A percentile compares a stretch with the other conserved stretches of the same genome.
Conservation (phyloP, 2,797 vertebrate species). For the Pangasius djambal region DNA sequence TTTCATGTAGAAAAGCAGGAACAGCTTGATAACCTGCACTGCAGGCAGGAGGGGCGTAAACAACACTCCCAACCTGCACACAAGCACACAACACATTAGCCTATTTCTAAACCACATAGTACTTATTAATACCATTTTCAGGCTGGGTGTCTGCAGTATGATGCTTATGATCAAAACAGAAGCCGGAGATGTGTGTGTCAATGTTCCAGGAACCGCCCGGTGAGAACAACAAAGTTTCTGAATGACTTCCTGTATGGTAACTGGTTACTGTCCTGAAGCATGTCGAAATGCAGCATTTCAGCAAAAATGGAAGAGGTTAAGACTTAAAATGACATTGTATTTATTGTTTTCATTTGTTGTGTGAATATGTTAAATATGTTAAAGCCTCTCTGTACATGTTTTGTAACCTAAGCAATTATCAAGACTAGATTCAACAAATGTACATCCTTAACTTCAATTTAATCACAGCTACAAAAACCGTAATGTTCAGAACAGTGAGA, state of each 20-base stretch:
- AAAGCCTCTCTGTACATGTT: neutral
- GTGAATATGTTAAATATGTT: neutral
- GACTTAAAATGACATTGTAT: neutral
- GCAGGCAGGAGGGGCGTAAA: conserved; percentile 87
- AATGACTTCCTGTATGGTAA: neutral
- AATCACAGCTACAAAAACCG: neutral
- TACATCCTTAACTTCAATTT: neutral
- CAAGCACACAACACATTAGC: conserved; percentile 9
- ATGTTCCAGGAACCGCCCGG: neutral
- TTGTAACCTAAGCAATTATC: neutral
- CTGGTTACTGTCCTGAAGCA: neutral
- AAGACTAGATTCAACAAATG: neutral
- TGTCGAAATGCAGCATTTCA: neutral
- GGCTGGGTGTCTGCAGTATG: neutral
- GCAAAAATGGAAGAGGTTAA: neutral
- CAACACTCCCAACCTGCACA: conserved; percentile 86
- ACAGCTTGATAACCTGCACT: conserved; percentile 85
- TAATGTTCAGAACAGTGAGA: neutral
- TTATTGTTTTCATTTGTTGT: neutral
- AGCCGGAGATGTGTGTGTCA: neutral
- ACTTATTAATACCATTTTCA: neutral
- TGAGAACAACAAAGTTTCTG: neutral
- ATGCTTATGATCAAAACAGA: neutral
- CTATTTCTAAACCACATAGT: neutral
- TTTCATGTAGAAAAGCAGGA: conserved; percentile 91